phyloP scores from a whole-genome alignment of 2,888 invertebrate species.

The Itoplectis maculator region DNA sequence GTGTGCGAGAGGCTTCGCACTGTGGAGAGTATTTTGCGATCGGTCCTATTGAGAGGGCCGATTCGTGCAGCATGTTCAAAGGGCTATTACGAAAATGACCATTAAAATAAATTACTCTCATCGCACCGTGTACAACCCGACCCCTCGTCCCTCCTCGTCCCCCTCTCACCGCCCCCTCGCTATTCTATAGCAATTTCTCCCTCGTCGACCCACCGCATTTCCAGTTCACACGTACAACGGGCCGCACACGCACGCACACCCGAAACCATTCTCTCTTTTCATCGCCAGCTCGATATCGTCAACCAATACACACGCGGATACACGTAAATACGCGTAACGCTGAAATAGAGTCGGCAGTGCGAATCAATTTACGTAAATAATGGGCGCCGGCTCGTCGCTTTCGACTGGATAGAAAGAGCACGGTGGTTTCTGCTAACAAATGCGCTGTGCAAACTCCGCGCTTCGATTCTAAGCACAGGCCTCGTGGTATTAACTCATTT shows the following conservation, averaged over 20 bases:
- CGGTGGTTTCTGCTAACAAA: slow-evolving; percentile 37
- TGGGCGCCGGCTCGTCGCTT: slow-evolving; percentile 64
- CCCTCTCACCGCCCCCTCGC: slow-evolving; percentile 24
- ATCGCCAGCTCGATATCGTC: slow-evolving; percentile 45
- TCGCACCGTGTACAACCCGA: slow-evolving; percentile 63
- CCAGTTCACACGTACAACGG: slow-evolving; percentile 28
- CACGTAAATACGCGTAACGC: slow-evolving; percentile 67
- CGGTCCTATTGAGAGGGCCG: slow-evolving; percentile 54
- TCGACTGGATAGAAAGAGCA: slow-evolving; percentile 35
- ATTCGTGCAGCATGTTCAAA: slow-evolving; percentile 78
- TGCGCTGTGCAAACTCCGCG: slow-evolving; percentile 29
- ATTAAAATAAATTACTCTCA: slow-evolving; percentile 83
- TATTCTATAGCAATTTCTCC: slow-evolving; percentile 41
- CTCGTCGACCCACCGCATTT: slow-evolving; percentile 39
- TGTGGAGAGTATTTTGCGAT: slow-evolving; percentile 63
- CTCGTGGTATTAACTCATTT: slow-evolving; percentile 11
- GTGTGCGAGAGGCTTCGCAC: slow-evolving; percentile 18
- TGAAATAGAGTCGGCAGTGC: slow-evolving; percentile 76
- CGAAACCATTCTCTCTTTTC: slow-evolving; percentile 32
- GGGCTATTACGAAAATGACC: slow-evolving; percentile 82
- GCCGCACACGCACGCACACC: slow-evolving; percentile 19
- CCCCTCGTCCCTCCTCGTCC: slow-evolving; percentile 2
- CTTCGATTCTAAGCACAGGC: slow-evolving; percentile 39
- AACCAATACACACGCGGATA: slow-evolving; percentile 29
- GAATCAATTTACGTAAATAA: slow-evolving; percentile 82